A percentile compares a stretch with the other conserved stretches of the same genome.
These are phyloP conservation scores for Orchestes rusci DNA, from an alignment of 2,888 invertebrate genomes.

Conservation along the genomic window DNA sequence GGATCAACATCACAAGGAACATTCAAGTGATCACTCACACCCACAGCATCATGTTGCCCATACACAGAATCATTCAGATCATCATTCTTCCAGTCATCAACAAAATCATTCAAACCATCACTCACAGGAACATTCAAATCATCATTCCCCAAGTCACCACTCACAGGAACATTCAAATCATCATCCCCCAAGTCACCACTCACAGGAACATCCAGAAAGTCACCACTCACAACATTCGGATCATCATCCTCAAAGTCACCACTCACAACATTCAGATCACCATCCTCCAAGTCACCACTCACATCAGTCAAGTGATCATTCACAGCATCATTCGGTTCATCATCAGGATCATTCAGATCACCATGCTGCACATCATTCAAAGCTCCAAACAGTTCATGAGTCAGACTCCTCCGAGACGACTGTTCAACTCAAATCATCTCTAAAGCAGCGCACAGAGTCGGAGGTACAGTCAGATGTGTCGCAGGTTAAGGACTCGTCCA, in stretches of 20 bases:
- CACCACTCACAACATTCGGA: not conserved
- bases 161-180: not conserved
- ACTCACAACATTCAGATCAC: constrained; percentile 1
- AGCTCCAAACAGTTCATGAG: no score
- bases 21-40: not conserved
- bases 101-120: not conserved
- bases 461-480: not conserved
- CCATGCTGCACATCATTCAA: not conserved
- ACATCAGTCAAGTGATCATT: not conserved
- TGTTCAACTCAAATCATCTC: no score
- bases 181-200: not conserved
- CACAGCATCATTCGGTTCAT: constrained; percentile 3
- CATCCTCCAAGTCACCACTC: not conserved
- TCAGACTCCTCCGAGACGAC: no score
- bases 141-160: not conserved
- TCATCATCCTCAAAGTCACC: not conserved
- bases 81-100: constrained; percentile 2
- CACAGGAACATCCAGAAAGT: no score
- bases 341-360: not conserved
- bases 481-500: constrained; percentile 3
- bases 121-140: not conserved
- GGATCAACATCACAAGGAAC: not conserved
- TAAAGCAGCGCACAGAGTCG: no score
- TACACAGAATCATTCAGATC: not conserved
- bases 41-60: not conserved